Evolutionary conservation across 2,888 invertebrate genomes (phyloP).

Genomic region (Lycia hirtaria): DNA sequence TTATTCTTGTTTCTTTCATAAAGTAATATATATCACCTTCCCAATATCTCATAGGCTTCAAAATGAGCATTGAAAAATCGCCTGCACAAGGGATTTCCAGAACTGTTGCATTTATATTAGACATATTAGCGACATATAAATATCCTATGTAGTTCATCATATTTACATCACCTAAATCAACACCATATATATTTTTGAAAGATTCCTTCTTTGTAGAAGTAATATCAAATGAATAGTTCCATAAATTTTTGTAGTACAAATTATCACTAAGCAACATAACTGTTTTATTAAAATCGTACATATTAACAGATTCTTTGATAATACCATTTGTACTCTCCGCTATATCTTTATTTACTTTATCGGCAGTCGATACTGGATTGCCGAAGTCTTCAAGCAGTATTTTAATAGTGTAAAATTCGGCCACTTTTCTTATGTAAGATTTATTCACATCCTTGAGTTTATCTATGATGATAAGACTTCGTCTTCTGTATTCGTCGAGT

Average conservation of each 20-base stretch:
- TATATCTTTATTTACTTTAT: conserved; percentile 52
- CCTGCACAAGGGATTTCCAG: conserved; percentile 59
- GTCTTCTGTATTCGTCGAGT: conserved; percentile 48
- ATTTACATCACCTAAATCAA: conserved; percentile 52
- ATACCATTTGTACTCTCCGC: conserved; percentile 48
- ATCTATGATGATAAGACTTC: conserved; percentile 60
- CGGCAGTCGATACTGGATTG: conserved; percentile 47
- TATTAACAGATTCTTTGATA: conserved; percentile 49
- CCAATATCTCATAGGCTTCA: conserved; percentile 53
- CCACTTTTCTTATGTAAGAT: conserved; percentile 50
- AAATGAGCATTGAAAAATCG: conserved; percentile 60
- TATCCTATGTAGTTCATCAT: conserved; percentile 67
- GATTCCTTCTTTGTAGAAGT: conserved; percentile 47
- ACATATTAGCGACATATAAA: conserved; percentile 56
- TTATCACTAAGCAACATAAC: conserved; percentile 61
- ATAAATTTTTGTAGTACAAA: conserved; percentile 59
- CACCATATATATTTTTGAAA: conserved; percentile 41
- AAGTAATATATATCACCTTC: conserved; percentile 57
- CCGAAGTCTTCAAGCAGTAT: conserved; percentile 57
- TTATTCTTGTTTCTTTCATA: conserved; percentile 55
- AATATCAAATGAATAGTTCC: conserved; percentile 61
- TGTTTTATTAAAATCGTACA: conserved; percentile 59
- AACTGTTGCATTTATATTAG: conserved; percentile 54
- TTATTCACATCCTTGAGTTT: conserved; percentile 56
- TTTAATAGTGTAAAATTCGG: conserved; percentile 52